Conservation (phyloP, 1,140 invertebrate species). For the Drosophila mojavensis region DNA sequence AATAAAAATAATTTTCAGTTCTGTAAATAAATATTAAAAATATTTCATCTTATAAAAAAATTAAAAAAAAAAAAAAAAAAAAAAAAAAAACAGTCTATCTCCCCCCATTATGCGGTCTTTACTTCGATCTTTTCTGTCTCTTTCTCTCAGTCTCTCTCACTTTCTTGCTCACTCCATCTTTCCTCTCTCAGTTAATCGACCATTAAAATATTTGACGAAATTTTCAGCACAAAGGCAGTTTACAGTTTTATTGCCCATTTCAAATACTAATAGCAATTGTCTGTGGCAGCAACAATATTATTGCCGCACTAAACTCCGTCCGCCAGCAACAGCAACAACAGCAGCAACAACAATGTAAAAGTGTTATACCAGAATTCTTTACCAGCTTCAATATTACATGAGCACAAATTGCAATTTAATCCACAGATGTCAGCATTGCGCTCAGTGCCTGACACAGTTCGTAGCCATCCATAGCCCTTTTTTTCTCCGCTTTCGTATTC, state of each 20-base stretch:
- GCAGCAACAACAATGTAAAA: constrained; percentile 40
- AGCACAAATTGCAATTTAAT: constrained; percentile 84
- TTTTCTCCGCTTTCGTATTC: not conserved
- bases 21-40: too few relatives aligned
- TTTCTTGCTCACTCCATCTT: not conserved
- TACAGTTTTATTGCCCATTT: constrained; percentile 78
- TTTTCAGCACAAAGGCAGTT: constrained; percentile 56
- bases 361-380: constrained; percentile 39
- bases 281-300: constrained; percentile 28
- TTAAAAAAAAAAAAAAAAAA: too few relatives aligned
- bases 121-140: too few relatives aligned
- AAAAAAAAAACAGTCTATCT: too few relatives aligned
- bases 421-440: constrained; percentile 84
- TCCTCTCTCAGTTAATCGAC: constrained; percentile 56
- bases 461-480: constrained; percentile 54
- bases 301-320: constrained; percentile 9
- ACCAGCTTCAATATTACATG: constrained; percentile 79
- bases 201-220: constrained; percentile 78
- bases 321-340: constrained; percentile 43
- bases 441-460: constrained; percentile 52
- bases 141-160: not conserved
- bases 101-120: too few relatives aligned
- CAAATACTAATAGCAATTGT: constrained; percentile 69
- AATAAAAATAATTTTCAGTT: too few relatives aligned
- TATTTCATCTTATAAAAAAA: too few relatives aligned